Conservation (phyloP, 2,888 invertebrate genomes). For the Sussaba pulchella region DNA sequence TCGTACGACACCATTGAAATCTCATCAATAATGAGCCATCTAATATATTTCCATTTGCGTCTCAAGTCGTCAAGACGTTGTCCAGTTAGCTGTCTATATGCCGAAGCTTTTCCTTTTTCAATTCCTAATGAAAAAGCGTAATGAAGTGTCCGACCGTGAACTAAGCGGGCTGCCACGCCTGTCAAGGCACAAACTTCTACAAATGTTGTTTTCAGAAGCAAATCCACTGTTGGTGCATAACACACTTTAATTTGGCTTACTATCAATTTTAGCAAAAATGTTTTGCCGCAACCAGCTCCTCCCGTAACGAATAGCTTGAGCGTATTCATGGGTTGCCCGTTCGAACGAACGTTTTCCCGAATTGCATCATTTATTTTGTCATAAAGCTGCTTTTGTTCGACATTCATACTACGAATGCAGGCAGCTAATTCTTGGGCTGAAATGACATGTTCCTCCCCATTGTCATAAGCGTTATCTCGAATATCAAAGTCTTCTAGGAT, state of each 20-base stretch:
- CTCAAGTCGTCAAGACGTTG: no score
- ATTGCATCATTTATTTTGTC: slow-evolving; percentile 46
- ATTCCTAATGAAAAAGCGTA: slow-evolving; percentile 59
- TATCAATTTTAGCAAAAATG: no score
- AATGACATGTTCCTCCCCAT: no score
- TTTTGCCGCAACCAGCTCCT: slow-evolving; percentile 67
- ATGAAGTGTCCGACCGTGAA: slow-evolving; percentile 64
- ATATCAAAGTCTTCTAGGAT: slow-evolving; percentile 19
- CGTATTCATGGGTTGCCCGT: slow-evolving; percentile 42
- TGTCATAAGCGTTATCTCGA: no score
- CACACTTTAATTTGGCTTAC: no score
- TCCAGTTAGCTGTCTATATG: no score
- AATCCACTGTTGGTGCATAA: slow-evolving; percentile 52
- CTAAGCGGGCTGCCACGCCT: no score
- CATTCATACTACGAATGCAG: no score
- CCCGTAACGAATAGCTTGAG: slow-evolving; percentile 74
- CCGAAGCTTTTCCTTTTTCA: slow-evolving; percentile 64
- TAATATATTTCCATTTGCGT: no score
- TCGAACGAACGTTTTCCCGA: slow-evolving; percentile 41
- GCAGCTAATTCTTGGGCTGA: no score
- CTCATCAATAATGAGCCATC: no score
- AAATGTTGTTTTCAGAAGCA: slow-evolving; percentile 46
- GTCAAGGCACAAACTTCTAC: slow-evolving; percentile 72
- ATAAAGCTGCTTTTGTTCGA: slow-evolving; percentile 58
- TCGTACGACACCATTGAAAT: no score